These are phyloP conservation scores for Merops nubicus DNA, from an alignment of 2,113 vertebrate species.

Conservation along the genomic window DNA sequence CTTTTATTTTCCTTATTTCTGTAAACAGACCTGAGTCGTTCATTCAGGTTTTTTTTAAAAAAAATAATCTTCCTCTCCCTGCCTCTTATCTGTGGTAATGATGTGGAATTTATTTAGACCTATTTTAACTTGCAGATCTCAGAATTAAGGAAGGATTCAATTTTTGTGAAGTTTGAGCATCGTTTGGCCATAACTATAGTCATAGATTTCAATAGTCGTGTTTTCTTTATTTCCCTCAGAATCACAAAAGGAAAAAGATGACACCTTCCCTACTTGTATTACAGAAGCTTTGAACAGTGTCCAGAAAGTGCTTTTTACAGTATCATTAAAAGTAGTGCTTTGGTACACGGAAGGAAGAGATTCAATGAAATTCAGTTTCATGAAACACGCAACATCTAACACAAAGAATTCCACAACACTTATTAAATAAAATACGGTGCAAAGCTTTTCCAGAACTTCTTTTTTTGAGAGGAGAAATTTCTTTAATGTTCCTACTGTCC, in stretches of 20 bases:
- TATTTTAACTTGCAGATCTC: background rate
- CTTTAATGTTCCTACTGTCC: background rate
- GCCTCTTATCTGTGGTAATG: background rate
- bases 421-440: background rate
- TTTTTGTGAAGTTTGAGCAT: background rate
- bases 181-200: background rate
- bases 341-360: background rate
- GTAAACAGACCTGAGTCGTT: background rate
- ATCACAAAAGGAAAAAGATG: background rate
- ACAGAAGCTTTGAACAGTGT: background rate
- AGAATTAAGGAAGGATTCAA: background rate
- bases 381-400: background rate
- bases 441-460: background rate
- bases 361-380: background rate
- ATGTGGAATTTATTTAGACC: background rate
- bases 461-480: background rate
- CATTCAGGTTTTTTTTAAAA: background rate
- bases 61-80: fast-evolving
- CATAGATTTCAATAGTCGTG: background rate
- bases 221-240: background rate
- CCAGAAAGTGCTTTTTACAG: background rate
- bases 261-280: background rate
- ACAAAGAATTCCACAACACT: background rate
- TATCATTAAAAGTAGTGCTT: background rate
- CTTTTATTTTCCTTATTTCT: background rate